Percentiles rank a stretch among this genome's conserved stretches.
Evolutionary conservation across 2,797 vertebrate genomes (phyloP).

Genomic region (Hemibagrus guttatus): DNA sequence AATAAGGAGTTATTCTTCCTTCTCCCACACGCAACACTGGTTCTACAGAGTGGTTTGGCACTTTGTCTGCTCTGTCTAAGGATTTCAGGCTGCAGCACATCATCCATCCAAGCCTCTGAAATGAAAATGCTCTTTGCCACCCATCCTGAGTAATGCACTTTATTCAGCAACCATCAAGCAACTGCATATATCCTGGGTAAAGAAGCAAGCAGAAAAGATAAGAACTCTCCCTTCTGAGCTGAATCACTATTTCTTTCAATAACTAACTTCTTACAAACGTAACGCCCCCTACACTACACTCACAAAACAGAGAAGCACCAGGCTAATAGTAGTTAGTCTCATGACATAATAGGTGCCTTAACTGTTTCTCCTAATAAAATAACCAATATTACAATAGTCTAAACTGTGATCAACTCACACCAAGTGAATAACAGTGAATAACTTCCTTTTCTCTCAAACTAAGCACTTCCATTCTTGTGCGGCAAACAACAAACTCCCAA

Average conservation of each 20-base stretch:
- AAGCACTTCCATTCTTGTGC: too few species aligned
- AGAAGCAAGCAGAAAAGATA: background rate
- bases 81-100: background rate
- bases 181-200: background rate
- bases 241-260: background rate
- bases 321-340: too few species aligned
- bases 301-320: too few species aligned
- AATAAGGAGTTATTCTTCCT: background rate
- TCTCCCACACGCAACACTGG: background rate
- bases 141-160: background rate
- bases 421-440: too few species aligned
- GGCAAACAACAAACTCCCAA: too few species aligned
- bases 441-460: too few species aligned
- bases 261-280: background rate
- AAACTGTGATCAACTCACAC: too few species aligned
- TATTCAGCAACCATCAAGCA: background rate
- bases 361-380: too few species aligned
- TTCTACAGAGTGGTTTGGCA: slow-evolving; percentile 11
- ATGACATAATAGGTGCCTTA: too few species aligned
- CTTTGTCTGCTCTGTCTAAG: background rate
- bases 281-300: too few species aligned
- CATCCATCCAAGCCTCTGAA: slow-evolving; percentile 2
- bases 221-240: background rate
- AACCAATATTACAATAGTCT: too few species aligned
- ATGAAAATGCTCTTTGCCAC: background rate